These are phyloP conservation scores for Selenia dentaria DNA, from an alignment of 2,888 invertebrate species.

Conservation along the genomic window DNA sequence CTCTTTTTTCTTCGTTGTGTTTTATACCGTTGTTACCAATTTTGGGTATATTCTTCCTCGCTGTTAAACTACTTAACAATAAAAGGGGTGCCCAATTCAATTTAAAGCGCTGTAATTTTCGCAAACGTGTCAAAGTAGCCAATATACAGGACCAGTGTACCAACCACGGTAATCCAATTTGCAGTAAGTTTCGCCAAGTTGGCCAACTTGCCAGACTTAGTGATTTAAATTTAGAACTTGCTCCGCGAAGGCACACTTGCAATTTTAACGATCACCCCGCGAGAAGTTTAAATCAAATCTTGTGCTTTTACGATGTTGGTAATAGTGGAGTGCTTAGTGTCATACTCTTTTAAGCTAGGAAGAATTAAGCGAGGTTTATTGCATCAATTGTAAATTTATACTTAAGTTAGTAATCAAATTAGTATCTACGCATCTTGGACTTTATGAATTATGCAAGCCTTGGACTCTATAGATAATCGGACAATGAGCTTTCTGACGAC, in stretches of 20 bases:
- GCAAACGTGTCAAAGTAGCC: slow-evolving; percentile 61
- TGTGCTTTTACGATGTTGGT: slow-evolving; percentile 54
- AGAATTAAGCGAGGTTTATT: no score
- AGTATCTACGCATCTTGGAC: no score
- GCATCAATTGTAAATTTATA: no score
- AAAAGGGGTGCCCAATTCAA: slow-evolving; percentile 10
- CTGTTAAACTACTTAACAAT: no score
- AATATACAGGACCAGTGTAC: slow-evolving; percentile 41
- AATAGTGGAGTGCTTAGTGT: slow-evolving; percentile 35
- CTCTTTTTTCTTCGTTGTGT: no score
- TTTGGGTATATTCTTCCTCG: no score
- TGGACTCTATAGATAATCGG: no score
- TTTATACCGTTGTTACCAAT: no score
- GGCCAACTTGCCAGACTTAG: slow-evolving; percentile 66
- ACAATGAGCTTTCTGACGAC: no score
- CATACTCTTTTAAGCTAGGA: slow-evolving; percentile 21
- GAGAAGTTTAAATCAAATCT: slow-evolving; percentile 63
- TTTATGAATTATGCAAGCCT: no score
- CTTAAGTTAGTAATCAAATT: no score
- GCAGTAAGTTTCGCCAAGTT: slow-evolving; percentile 65
- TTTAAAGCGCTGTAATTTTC: slow-evolving; percentile 25
- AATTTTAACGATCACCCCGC: slow-evolving; percentile 68
- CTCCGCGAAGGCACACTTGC: slow-evolving; percentile 63
- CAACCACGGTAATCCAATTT: slow-evolving; percentile 74
- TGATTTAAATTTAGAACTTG: slow-evolving; percentile 81